Base-by-base conservation (phyloP, 2,113 vertebrate species). In the Gopherus evgoodei region DNA sequence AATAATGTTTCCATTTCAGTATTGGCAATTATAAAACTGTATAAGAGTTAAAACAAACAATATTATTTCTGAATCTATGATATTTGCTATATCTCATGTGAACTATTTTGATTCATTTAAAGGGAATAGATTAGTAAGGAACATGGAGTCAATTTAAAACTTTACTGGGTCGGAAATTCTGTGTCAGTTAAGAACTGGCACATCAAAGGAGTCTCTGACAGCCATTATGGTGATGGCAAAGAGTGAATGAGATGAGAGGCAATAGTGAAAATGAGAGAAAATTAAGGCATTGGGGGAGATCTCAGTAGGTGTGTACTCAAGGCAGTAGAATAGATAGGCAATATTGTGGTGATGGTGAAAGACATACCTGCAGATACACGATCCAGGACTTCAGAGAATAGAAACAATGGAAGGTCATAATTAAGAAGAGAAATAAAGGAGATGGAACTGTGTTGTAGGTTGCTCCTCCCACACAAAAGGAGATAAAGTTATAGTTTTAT, bases 141-240 rank as follows among this genome's bases (percentile, higher is more conserved):
- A 5, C 35, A 79, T 0, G 0, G 21, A 49, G 21, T 76, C 17
- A 86, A 92, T 81, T 86, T 83, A 38, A 87, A 89, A 81, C 87
- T 87, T 94, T 88, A 62, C 29, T 86, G 59, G 75, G 7, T 22
- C 65, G 85, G 53, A 96, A 94, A 87, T 3, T 38, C 87, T 50
- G 72, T 89, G 79, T 44, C 4, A 90, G 52, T 80, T 96, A 97
- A 86, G 44, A 97, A 93, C 50, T 94, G 81, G 38, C 86, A 96
- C 78, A 93, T 97, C 91, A 97, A 96, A 97, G 27, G 35, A 89
- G 8, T 86, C 31, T 86, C 75, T 96, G 83, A 83, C 87, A 96
- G 86, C 81, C 93, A 87, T 91, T 79, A 84, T 11, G 5, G 57
- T 69, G 69, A 65, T 72, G 97, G 25, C 17, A 93, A 90, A 95